Percentiles rank a stretch among this genome's conserved stretches.
phyloP scores from a whole-genome alignment of 2,888 invertebrate genomes.

The Cinara cedri region DNA sequence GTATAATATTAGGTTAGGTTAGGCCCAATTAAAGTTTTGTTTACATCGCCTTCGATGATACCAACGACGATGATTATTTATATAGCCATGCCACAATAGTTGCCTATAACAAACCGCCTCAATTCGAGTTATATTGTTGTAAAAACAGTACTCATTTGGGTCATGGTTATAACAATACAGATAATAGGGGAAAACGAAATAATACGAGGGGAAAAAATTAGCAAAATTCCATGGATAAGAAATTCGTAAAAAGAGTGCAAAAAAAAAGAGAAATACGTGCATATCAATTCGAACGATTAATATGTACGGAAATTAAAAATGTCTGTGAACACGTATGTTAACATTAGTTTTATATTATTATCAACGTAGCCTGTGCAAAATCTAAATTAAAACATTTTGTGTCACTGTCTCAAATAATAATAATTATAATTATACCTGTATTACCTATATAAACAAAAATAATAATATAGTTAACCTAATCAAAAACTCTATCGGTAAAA shows the following conservation, averaged over 20 bases:
- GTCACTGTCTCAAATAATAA: not conserved
- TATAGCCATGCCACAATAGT: not conserved
- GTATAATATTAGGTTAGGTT: no score
- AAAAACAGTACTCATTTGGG: no score
- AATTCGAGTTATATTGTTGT: not conserved
- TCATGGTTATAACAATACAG: no score
- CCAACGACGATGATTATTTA: no score
- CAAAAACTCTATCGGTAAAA: not conserved
- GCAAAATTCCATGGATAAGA: not conserved
- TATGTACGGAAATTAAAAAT: not conserved
- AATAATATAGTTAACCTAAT: not conserved
- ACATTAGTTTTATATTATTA: no score
- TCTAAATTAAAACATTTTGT: not conserved
- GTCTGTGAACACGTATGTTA: not conserved
- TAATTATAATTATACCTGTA: not conserved
- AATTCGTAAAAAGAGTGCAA: not conserved
- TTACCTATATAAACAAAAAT: not conserved
- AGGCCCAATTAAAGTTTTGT: no score
- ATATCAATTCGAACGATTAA: not conserved
- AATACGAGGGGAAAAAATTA: no score
- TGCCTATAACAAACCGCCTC: constrained; percentile 25
- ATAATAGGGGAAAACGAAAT: no score
- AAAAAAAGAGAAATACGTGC: constrained; percentile 4
- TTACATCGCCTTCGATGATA: no score
- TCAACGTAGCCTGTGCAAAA: constrained; percentile 17